Base-by-base conservation (phyloP, 2,888 invertebrate genomes). In the Anarsia innoxiella region DNA sequence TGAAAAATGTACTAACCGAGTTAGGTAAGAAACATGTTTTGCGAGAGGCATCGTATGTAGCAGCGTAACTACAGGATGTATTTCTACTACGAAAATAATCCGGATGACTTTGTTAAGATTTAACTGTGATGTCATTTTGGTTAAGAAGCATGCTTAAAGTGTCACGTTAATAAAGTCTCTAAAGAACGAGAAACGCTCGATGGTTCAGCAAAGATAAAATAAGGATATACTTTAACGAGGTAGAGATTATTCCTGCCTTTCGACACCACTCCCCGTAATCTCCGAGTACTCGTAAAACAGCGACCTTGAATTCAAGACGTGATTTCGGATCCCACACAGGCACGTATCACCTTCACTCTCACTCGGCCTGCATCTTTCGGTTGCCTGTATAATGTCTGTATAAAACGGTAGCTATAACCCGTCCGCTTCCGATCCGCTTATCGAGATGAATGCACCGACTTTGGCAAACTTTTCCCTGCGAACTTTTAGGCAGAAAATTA, bases 21-120 rank as follows among this genome's bases (percentile, higher is more conserved):
- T 27, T 27, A 11, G 27, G 12, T 12, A 27, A 27, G 27, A 27
- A 27, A 27, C 9, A 23, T 31, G 23, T 32, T 19, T 19, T 31
- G 23, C 33, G 15, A 33, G 10, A 25, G n/a, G 26, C 15, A 12
- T 16, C 13, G 16, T 14, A 10, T 15, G 5, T 1, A 25, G 14
- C 26, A 26, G 6, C 25, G 26, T 23, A 25, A 33, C 11, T 15
- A 25, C 25, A 14, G 25, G 25, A 25, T 26, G 33, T 14, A 14
- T n/a, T n/a, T n/a, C n/a, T n/a, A n/a, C n/a, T n/a, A 35, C 28
- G 35, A 16, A 23, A 16, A 35, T 35, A 35, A 28, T 14, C 14
- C 16, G 35, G 35, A 35, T 19, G 28, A 2, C 9, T 9, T 35
- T 9, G 14, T 8, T 12, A 14, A 23, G 12, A 28, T 27, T 35